Evolutionary conservation across 2,888 invertebrate genomes (phyloP).

Genomic region (Neoitamus cyanurus): DNA sequence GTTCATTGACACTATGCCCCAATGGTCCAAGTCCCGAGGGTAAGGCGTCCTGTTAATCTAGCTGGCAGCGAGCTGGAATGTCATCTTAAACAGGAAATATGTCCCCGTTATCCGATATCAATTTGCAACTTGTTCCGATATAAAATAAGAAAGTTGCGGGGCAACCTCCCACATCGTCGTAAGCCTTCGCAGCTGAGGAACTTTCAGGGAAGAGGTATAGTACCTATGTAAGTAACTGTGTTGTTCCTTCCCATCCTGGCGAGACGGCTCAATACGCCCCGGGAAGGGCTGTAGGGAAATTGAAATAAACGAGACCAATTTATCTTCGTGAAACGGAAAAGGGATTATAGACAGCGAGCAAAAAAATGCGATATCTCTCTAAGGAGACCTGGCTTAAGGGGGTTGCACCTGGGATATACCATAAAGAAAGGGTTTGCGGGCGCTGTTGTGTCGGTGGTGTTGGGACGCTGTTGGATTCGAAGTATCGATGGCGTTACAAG

Average conservation of each 20-base stretch:
- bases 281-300: conserved; percentile 6
- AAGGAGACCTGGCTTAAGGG: not conserved
- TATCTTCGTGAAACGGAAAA: conserved; percentile 12
- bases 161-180: not conserved
- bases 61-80: conserved; percentile 4
- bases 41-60: not conserved
- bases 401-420: not conserved
- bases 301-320: conserved; percentile 44
- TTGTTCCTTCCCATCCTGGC: not conserved
- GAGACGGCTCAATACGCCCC: not conserved
- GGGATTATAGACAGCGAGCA: conserved; percentile 19
- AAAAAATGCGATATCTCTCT: not conserved
- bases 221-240: not conserved
- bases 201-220: not conserved
- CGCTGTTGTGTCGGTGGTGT: not conserved
- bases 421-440: not conserved
- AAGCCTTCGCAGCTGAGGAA: not conserved
- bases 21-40: not conserved
- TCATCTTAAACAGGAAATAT: conserved; percentile 35
- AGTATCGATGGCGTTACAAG: no score
- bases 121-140: conserved; percentile 31
- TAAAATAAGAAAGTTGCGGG: conserved; percentile 25
- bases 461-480: not conserved
- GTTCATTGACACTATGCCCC: not conserved
- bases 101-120: conserved; percentile 11